Conservation (phyloP, 2,888 invertebrate species). For the Dendrolimus houi region DNA sequence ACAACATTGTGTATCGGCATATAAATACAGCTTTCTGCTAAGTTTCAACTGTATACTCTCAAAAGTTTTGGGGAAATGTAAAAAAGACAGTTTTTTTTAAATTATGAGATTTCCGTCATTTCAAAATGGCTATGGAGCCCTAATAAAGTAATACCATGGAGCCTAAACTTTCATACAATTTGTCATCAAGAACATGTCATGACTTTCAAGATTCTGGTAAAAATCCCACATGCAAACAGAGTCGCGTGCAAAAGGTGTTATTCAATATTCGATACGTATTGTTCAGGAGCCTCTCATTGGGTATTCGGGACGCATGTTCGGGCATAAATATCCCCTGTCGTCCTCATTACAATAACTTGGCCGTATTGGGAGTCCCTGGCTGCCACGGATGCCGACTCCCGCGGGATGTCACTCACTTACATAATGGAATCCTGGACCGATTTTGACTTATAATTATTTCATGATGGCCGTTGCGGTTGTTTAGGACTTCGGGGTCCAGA, state of each 20-base stretch:
- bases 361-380: slow-evolving; percentile 49
- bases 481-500: neutral
- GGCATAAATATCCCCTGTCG: slow-evolving; percentile 73
- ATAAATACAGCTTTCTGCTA: too few species aligned
- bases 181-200: too few species aligned
- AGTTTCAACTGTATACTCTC: too few species aligned
- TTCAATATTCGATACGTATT: slow-evolving; percentile 9
- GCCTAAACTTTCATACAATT: too few species aligned
- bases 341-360: slow-evolving; percentile 69
- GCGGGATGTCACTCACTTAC: slow-evolving; percentile 57
- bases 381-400: slow-evolving; percentile 52
- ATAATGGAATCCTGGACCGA: slow-evolving; percentile 63
- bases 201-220: too few species aligned
- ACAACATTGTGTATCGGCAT: too few species aligned
- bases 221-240: neutral
- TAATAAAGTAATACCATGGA: too few species aligned
- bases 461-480: slow-evolving; percentile 10
- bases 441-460: slow-evolving; percentile 44
- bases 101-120: too few species aligned
- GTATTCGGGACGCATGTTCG: slow-evolving; percentile 62
- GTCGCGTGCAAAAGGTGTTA: neutral
- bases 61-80: too few species aligned
- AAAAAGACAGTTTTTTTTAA: too few species aligned
- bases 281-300: slow-evolving; percentile 39
- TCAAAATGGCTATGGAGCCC: too few species aligned